These are phyloP conservation scores for Muraenolepis orangiensis DNA, from an alignment of 2,797 vertebrate genomes.

Conservation along the genomic window DNA sequence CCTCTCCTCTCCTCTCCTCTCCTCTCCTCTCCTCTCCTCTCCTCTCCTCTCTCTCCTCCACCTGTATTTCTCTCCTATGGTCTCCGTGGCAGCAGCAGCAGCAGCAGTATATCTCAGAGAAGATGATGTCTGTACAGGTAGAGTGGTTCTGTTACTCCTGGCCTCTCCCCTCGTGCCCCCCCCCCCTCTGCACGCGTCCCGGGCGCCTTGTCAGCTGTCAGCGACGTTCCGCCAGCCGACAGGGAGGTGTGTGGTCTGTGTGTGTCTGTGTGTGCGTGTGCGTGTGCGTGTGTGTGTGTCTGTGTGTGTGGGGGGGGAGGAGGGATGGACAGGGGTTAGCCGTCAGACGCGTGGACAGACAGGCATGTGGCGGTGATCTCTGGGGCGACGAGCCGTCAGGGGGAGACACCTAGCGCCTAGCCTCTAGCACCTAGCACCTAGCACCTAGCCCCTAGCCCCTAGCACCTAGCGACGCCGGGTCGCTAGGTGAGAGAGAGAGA, in stretches of 20 bases:
- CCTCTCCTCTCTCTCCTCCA: slow-evolving; percentile 9
- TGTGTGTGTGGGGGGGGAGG: slow-evolving; percentile 73
- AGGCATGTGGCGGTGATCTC: slow-evolving; percentile 82
- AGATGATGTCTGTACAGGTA: slow-evolving; percentile 87
- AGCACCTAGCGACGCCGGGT: slow-evolving; percentile 56
- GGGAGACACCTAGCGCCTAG: slow-evolving; percentile 36
- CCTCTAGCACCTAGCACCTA: slow-evolving; percentile 60
- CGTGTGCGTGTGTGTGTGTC: too few species aligned
- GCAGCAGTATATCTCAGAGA: slow-evolving; percentile 46
- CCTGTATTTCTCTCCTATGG: slow-evolving; percentile 28
- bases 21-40: neutral
- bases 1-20: neutral
- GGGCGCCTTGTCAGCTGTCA: slow-evolving; percentile 95
- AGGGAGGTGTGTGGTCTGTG: slow-evolving; percentile 63
- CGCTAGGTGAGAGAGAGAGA: neutral
- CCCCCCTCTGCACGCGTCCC: slow-evolving; percentile 68
- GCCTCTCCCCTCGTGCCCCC: slow-evolving; percentile 65
- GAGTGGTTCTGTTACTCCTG: slow-evolving; percentile 77
- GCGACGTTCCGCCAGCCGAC: slow-evolving; percentile 86
- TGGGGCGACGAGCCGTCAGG: slow-evolving; percentile 85
- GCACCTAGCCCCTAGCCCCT: slow-evolving; percentile 54
- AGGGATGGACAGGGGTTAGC: slow-evolving; percentile 85
- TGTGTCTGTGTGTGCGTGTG: neutral
- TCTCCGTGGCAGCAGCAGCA: neutral
- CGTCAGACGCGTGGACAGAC: slow-evolving; percentile 78